Percentiles rank a stretch among this genome's conserved stretches.
Evolutionary conservation across 2,113 vertebrate species (phyloP).

Genomic region (Brachionichthys hirsutus): DNA sequence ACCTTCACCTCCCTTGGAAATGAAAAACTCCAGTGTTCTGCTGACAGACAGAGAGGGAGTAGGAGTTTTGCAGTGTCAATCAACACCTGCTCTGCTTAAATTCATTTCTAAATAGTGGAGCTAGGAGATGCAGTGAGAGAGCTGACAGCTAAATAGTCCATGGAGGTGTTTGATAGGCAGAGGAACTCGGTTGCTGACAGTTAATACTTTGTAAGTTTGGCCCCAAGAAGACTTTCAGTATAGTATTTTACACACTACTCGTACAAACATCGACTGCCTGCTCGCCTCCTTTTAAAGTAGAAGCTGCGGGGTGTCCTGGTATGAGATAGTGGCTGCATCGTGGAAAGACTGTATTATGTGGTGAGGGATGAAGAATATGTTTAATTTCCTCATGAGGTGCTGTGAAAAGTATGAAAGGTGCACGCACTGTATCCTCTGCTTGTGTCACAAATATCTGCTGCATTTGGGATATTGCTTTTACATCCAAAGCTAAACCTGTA

Average conservation of each 20-base stretch:
- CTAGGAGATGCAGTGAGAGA: conserved; percentile 52
- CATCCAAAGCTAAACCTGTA: conserved; percentile 21
- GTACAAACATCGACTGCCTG: conserved; percentile 57
- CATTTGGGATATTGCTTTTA: conserved; percentile 22
- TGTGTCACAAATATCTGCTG: conserved; percentile 27
- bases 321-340: conserved; percentile 23
- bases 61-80: conserved; percentile 70
- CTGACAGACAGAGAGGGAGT: conserved; percentile 56
- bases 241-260: conserved; percentile 60
- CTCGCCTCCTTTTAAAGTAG: conserved; percentile 45
- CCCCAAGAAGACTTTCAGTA: conserved; percentile 60
- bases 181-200: conserved; percentile 69
- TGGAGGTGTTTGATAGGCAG: conserved; percentile 74
- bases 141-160: conserved; percentile 77
- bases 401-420: conserved; percentile 29
- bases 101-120: conserved; percentile 72
- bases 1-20: conserved; percentile 44
- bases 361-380: conserved; percentile 40
- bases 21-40: conserved; percentile 44
- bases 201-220: conserved; percentile 67
- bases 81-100: conserved; percentile 73
- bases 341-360: conserved; percentile 41
- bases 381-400: conserved; percentile 42
- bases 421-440: conserved; percentile 1
- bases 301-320: conserved; percentile 47